Conservation (phyloP, 2,888 invertebrate genomes). For the Hecatera dysodea region DNA sequence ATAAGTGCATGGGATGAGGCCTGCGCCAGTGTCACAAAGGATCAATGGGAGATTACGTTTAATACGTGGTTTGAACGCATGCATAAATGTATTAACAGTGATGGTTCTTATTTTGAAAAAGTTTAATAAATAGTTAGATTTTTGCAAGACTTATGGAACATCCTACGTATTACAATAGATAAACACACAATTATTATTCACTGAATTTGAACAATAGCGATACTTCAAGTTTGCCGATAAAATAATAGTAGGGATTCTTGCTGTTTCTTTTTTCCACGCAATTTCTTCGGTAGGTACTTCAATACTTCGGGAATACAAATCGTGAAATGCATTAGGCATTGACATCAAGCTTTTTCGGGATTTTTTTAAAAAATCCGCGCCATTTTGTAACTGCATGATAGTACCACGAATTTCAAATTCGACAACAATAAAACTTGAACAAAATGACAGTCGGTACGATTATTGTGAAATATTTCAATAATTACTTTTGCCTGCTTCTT, state of each 20-base stretch:
- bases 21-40: too few relatives aligned
- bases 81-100: too few relatives aligned
- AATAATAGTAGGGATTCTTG: neutral
- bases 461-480: neutral
- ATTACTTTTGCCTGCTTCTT: neutral
- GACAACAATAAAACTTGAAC: neutral
- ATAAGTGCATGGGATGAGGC: too few relatives aligned
- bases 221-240: conserved; percentile 31
- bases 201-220: conserved; percentile 29
- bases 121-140: too few relatives aligned
- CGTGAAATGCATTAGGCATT: neutral
- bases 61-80: too few relatives aligned
- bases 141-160: too few relatives aligned
- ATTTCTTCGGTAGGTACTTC: neutral
- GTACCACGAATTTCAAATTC: neutral
- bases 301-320: neutral
- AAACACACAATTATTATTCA: conserved; percentile 5
- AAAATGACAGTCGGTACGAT: neutral
- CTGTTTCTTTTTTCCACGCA: conserved; percentile 11
- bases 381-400: neutral
- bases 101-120: too few relatives aligned
- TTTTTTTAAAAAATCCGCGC: too few relatives aligned
- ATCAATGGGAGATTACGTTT: too few relatives aligned
- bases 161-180: conserved; percentile 12
- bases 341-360: neutral